Evolutionary conservation across 2,888 invertebrate species (phyloP), one percentile per base, ranked within the genome.

Genomic region (Caenorhabditis japonica): DNA sequence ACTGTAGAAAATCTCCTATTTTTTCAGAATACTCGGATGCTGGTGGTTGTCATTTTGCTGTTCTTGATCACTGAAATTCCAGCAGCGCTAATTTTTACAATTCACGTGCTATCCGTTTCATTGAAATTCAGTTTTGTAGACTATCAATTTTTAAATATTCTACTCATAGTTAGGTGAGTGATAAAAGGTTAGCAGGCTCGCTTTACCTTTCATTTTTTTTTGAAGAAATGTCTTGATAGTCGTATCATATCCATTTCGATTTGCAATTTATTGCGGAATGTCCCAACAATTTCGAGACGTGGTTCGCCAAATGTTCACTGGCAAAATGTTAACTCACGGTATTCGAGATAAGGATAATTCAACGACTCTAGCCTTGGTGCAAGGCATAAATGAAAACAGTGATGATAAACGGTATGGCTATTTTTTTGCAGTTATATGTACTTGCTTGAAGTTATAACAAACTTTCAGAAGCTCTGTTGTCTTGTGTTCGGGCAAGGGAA

Each of bases 171-270:
- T 8, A 75, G 85, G 85, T 85, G 62, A 41, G 41, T 23, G 12
- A 23, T n/a, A n/a, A n/a, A n/a, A n/a, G n/a, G n/a, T n/a, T n/a
- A n/a, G n/a, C n/a, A n/a, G n/a, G n/a, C n/a, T 10, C 5, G 44
- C 10, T 21, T 41, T 5, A 10, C n/a, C 21, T 19, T 23, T 38
- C 30, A 7, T 41, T n/a, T 13, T n/a, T 4, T 12, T 33, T 25
- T 27, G 0, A 39, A 85, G 94, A 12, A 95, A 95, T 90, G 94
- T 95, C 89, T 93, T 94, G 88, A 93, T 96, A 72, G 92, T 94
- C 68, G 91, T 94, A 38, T 94, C 94, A 47, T 95, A 95, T 89
- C 94, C 94, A 12, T 83, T 90, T 66, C 95, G 95, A 88, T 95
- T 96, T 86, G 95, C 94, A 71, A 94, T 95, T 79, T 96, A 96